These are phyloP conservation scores for Scylla paramamosain DNA, from an alignment of 1,140 invertebrate genomes.

Conservation along the genomic window DNA sequence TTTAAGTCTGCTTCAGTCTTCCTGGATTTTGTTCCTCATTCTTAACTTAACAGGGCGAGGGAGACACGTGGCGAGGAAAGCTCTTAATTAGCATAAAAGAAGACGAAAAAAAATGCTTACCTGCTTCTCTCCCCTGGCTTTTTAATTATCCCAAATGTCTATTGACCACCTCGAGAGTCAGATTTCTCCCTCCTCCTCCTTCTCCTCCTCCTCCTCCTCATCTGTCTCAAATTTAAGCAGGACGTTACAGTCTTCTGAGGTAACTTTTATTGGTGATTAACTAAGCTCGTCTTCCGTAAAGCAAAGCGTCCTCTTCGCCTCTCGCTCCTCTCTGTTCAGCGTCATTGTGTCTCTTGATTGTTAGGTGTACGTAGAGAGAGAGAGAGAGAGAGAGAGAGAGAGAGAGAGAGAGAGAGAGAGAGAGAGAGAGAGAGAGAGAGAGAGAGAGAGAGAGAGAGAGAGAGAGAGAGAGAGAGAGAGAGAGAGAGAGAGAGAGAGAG, in stretches of 20 bases:
- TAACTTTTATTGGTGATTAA: background rate
- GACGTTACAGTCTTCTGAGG: background rate
- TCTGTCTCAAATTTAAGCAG: background rate
- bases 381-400: background rate
- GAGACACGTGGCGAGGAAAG: too few species aligned
- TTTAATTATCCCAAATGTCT: background rate
- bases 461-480: background rate
- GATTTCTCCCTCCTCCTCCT: background rate
- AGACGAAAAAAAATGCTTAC: too few species aligned
- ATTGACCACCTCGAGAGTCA: too few species aligned
- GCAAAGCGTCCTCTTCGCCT: background rate
- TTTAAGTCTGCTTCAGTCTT: too few species aligned
- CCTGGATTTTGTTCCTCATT: too few species aligned
- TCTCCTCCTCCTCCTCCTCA: background rate
- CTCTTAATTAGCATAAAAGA: too few species aligned
- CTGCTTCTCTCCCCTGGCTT: background rate
- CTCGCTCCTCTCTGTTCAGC: background rate
- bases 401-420: background rate
- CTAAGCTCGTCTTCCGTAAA: background rate
- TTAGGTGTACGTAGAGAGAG: background rate
- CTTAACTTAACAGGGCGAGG: too few species aligned
- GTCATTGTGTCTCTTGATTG: background rate
- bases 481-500: background rate
- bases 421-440: conserved; percentile 15
- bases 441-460: background rate